Conservation (phyloP, 2,888 invertebrate genomes). For the Sceliomorpha sp. region DNA sequence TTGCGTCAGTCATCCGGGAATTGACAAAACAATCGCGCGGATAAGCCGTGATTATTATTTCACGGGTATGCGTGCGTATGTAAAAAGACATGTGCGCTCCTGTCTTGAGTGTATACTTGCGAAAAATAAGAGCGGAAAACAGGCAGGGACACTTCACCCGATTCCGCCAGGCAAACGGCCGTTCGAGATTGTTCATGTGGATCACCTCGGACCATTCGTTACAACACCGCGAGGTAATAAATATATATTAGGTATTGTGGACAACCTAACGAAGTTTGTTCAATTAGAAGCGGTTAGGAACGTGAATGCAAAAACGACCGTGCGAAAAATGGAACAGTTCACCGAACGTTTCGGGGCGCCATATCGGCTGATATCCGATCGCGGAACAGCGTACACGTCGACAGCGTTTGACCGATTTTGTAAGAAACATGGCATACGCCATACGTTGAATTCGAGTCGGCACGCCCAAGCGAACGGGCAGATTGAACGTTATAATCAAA, state of each 20-base stretch:
- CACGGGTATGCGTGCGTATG: constrained; percentile 14
- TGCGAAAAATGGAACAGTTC: constrained; percentile 4
- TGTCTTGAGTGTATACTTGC: constrained; percentile 41
- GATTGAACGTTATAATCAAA: no score
- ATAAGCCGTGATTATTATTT: constrained; percentile 51
- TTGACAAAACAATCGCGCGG: constrained; percentile 12
- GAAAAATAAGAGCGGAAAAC: constrained; percentile 36
- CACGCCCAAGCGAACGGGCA: no score
- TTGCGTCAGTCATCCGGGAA: constrained; percentile 16
- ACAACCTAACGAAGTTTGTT: no score
- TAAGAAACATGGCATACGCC: no score
- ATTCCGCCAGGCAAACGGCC: constrained; percentile 40
- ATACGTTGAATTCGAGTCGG: constrained; percentile 10
- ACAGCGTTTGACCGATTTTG: no score
- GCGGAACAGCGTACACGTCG: no score
- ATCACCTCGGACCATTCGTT: constrained; percentile 47
- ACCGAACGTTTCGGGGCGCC: constrained; percentile 11
- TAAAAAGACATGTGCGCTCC: not conserved
- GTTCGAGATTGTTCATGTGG: no score
- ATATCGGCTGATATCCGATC: no score
- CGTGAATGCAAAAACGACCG: not conserved
- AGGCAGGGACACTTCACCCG: constrained; percentile 48
- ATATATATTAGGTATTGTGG: constrained; percentile 18
- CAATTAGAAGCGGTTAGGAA: constrained; percentile 38
- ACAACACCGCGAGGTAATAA: no score